These are phyloP conservation scores for Hymenochirus boettgeri DNA, from an alignment of 2,113 vertebrate species.

Conservation along the genomic window DNA sequence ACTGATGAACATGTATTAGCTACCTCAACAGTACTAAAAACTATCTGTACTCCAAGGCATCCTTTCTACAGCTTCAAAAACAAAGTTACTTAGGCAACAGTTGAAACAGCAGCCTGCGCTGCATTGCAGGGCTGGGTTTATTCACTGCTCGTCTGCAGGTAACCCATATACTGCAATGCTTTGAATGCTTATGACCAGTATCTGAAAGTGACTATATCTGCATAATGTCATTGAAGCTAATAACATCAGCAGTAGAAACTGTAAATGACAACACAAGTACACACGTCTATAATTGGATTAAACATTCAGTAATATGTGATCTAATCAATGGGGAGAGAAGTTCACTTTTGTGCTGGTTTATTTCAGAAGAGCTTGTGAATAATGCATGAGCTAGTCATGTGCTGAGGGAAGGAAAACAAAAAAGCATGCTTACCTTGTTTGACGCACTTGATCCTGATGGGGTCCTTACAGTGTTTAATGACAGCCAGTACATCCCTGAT, in stretches of 20 bases:
- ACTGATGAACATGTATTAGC: slow-evolving; percentile 15
- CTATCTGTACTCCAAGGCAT: slow-evolving; percentile 20
- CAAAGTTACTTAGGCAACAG: slow-evolving; percentile 37
- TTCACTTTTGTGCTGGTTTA: neutral
- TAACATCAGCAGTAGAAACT: no score
- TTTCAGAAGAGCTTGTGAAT: neutral
- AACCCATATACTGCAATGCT: neutral
- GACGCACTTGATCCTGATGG: slow-evolving; percentile 92
- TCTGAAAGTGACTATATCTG: no score
- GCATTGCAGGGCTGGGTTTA: slow-evolving; percentile 33
- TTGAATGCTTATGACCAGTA: no score
- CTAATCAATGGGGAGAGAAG: neutral
- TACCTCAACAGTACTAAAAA: slow-evolving; percentile 14
- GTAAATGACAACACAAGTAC: no score
- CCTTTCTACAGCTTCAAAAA: slow-evolving; percentile 13
- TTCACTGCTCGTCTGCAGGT: slow-evolving; percentile 12
- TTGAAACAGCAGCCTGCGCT: slow-evolving; percentile 8
- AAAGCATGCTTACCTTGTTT: slow-evolving; percentile 77
- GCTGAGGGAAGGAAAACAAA: neutral
- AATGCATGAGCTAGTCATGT: neutral
- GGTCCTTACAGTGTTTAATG: slow-evolving; percentile 91
- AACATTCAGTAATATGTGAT: no score
- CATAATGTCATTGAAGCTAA: no score
- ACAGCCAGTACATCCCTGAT: slow-evolving; percentile 91
- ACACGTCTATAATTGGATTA: no score